Percentiles rank a stretch among this genome's conserved stretches.
Evolutionary conservation across 2,888 invertebrate genomes (phyloP).

Genomic region (Erebia ligea): DNA sequence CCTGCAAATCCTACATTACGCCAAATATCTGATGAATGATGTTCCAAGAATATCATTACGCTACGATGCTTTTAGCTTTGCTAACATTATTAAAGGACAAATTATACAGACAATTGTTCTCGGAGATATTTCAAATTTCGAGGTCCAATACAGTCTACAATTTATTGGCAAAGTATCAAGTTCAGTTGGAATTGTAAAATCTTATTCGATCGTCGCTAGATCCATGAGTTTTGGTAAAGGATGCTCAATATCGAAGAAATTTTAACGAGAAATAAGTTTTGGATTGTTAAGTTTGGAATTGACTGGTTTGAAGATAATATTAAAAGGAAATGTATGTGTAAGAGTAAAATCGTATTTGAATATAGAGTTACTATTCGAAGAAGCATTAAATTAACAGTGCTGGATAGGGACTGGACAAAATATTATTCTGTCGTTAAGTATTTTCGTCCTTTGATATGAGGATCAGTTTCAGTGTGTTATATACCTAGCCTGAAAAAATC

Average conservation of each 20-base stretch:
- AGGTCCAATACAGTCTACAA: background rate
- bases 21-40: background rate
- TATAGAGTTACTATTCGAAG: too few relatives aligned
- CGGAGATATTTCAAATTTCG: background rate
- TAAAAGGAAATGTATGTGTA: too few relatives aligned
- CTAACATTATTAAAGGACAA: background rate
- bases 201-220: conserved; percentile 18
- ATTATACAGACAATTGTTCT: background rate
- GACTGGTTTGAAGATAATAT: too few relatives aligned
- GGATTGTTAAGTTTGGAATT: background rate
- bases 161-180: conserved; percentile 14
- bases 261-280: conserved; percentile 25
- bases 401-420: too few relatives aligned
- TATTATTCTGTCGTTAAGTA: too few relatives aligned
- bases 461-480: too few relatives aligned
- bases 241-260: conserved; percentile 23
- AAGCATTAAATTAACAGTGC: too few relatives aligned
- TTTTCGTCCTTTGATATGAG: too few relatives aligned
- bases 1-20: background rate
- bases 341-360: too few relatives aligned
- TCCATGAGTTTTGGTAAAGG: conserved; percentile 1
- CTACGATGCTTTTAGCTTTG: too few relatives aligned
- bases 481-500: too few relatives aligned
- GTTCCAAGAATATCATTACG: background rate
- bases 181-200: conserved; percentile 19